Evolutionary conservation across 2,113 vertebrate species (phyloP).

Genomic region (Arenaria interpres): DNA sequence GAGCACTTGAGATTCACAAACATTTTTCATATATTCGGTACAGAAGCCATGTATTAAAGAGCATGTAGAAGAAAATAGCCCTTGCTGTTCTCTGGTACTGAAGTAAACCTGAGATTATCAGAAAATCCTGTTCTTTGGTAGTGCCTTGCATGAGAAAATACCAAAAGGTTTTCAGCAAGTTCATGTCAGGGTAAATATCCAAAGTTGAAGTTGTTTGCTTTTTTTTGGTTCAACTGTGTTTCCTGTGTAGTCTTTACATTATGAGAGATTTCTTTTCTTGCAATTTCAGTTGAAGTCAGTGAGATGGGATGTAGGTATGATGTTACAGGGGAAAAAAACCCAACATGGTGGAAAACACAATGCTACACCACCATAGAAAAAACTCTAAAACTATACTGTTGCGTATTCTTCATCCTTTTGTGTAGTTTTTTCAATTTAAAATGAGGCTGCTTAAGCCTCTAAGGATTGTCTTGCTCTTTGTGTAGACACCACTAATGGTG

Average conservation of each 20-base stretch:
- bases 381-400: background rate
- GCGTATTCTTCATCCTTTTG: background rate
- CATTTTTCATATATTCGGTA: background rate
- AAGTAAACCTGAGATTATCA: background rate
- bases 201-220: background rate
- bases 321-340: background rate
- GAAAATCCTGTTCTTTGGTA: background rate
- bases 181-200: background rate
- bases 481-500: background rate
- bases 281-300: background rate
- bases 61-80: background rate
- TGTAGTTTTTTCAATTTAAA: background rate
- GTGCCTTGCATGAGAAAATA: background rate
- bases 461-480: background rate
- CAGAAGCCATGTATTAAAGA: background rate
- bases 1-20: background rate
- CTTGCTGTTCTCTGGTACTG: background rate
- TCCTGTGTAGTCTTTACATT: background rate
- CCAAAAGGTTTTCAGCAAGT: background rate
- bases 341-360: background rate
- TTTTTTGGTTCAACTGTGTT: background rate
- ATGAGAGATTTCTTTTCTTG: background rate
- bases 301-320: background rate
- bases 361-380: background rate
- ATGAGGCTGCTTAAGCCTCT: background rate